Evolutionary conservation across 2,888 invertebrate genomes (phyloP), one percentile per base, ranked within the genome.

Genomic region (Hirudinaria manillensis): DNA sequence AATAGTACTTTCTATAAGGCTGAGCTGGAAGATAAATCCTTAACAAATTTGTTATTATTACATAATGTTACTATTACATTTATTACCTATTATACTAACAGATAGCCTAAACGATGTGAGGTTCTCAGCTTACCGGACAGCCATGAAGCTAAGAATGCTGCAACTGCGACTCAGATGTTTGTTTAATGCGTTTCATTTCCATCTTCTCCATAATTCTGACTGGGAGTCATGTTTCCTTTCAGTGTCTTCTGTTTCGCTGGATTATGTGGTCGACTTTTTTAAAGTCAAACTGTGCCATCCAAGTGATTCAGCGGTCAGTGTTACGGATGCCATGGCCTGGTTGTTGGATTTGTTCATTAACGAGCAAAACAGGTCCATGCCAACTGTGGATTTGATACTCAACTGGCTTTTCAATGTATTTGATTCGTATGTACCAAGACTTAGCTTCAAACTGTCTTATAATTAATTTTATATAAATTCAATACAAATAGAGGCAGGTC

Each of bases 91-190:
- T 16, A 45, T 7, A 19, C 10, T 27, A 45, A 21, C 68, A 83
- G 82, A 76, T 73, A 81, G 80, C 45, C 80, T 81, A 72, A 78
- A 81, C 75, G 78, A 75, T 24, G 90, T 92, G 77, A 90, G 90
- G 82, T 92, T 91, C 85, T 89, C 90, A 78, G 89, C 90, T 2
- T 92, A 93, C 82, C 88, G 92, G 79, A 89, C 91, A 77, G 92
- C 92, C 24, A 88, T 90, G 78, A 93, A 93, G 86, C 87, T 90
- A 79, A 85, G 89, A 78, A 86, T 88, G 75, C 82, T 90, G 70
- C 90, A 90, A 82, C 88, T 87, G 79, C 86, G 89, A 79, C 86
- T 92, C 53, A 88, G 88, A 83, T 89, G 92, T 92, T 86, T 86
- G 88, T 87, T 34, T 32, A 72, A 45, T 74, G 70, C 51, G 32